Evolutionary conservation across 2,797 vertebrate species (phyloP), one percentile per base, ranked within the genome.

Genomic region (Enteromius thamalakanensis): DNA sequence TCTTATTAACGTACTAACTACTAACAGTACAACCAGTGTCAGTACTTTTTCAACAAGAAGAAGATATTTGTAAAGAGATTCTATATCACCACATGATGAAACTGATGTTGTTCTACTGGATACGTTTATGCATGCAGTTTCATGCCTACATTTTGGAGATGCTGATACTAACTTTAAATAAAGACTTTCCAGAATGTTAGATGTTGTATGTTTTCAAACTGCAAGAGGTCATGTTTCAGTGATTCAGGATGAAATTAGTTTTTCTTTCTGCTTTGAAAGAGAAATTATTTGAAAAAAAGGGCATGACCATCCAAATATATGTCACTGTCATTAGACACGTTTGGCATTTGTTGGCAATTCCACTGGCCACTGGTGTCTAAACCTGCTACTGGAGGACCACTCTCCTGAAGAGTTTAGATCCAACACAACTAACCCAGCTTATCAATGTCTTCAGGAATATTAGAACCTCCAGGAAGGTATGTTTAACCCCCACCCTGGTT

Each of bases 131-230:
- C 81, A 87, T 84, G 87, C 84, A 88, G 88, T 90, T 84, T 86
- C 89, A 88, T 83, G 76, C 74, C 64, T 91, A 88, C 91, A 85
- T 91, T 90, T 92, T 91, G 71, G 88, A 90, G 85, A 86, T 87
- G 84, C 89, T 92, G 87, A 88, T 89, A 88, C 87, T 91, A 89
- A 90, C 85, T 91, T 87, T 91, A 86, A 94, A 93, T 93, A 94
- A 95, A 94, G 81, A 86, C 88, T 89, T 90, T 64, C 14, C 26
- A 64, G 26, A 64, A 64, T 15, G 11, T 29, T 64, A 64, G 32
- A 64, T 64, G 60, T 32, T 32, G 29, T 15, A 64, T 26, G 15
- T 32, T 64, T 26, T 64, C 60, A 29, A 32, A 64, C 29, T 15
- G 26, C 60, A 17, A 29, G 60, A 62, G 26, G 60, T 29, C 2